Evolutionary conservation across 2,113 vertebrate species (phyloP), one percentile per base, ranked within the genome.

Genomic region (Pandion haliaetus): DNA sequence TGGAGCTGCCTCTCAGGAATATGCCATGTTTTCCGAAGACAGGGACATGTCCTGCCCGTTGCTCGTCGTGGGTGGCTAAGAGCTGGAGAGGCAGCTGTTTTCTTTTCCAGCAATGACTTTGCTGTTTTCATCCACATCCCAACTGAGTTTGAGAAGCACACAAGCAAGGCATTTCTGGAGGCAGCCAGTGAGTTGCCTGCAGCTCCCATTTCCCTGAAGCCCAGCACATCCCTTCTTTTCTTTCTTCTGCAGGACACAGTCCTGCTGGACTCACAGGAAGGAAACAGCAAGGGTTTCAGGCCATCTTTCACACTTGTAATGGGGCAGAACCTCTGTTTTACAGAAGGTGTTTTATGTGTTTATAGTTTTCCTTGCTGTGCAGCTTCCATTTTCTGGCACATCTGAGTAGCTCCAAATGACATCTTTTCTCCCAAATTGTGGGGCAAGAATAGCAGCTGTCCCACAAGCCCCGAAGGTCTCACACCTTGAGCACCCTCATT

Each of bases 241-340:
- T 74, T 74, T 74, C 40, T 88, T 81, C 28, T 74, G 50, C 67
- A 32, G 59, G 45, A 84, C 8, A 26, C 16, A 38, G 45, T 45
- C 59, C n/a, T 92, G 25, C 55, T 81, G 69, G n/a, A 58, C 76
- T 81, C 0, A 0, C 59, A 84, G 93, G 76, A 88, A 90, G 55
- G 69, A 81, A 93, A 73, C 58, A 49, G 49, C 52, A 69, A 45
- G 25, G 24, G 31, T 65, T 81, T 77, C 55, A 73, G 71, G 67
- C 71, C 50, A 32, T 88, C 52, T 93, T 96, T 95, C 81, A 83
- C 72, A n/a, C 32, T 88, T 58, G 44, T 52, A 90, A 65, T 90
- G 77, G 52, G 45, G 65, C 89, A 95, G 91, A 93, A 88, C 66
- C 45, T 79, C 44, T 82, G 70, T 93, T 86, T 83, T 94, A 42